Base-by-base conservation (phyloP, 2,888 invertebrate species). In the Cynaeus angustus region DNA sequence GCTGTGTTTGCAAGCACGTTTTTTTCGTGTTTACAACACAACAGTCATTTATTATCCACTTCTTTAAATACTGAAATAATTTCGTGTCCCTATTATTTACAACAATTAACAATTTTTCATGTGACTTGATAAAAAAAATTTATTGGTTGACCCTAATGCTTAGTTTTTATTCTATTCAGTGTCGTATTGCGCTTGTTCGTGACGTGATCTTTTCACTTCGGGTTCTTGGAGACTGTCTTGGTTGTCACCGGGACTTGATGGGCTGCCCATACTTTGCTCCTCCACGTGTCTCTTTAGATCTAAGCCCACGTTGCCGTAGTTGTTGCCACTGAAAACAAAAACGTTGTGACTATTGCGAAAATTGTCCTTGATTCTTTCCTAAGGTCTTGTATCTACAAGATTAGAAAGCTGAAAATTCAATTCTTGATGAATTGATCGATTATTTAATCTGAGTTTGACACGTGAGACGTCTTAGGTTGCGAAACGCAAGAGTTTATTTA, bases 211-310 rank as follows among this genome's bases (percentile, higher is more conserved):
- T 67, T 85, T 85, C 41, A 81, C 73, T 26, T 85, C 85, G n/a
- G 84, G 83, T 69, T 85, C 85, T 65, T 81, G 80, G 52, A 79
- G 56, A 70, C 79, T 80, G 61, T 82, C 83, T 50, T 78, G 73
- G 46, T 75, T 80, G 45, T 82, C 83, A 7, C 81, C 81, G 14
- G 78, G 74, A 66, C 81, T 81, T 5, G 83, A 83, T n/a, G 82
- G 81, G 74, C 84, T 84, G 38, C 61, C 84, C 45, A 80, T 76
- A 68, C 80, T 82, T 74, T 83, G 83, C 38, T 84, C 83, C 50
- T 82, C 82, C 30, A 80, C 80, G 66, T 85, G 85, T 77, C 84
- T 78, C 70, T 85, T 85, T 68, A 85, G 74, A 72, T 85, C 85
- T 72, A 84, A 70, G 45, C 83, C 83, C 33, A 81, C 75, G 68